Evolutionary conservation across 2,113 vertebrate species (phyloP).

Genomic region (Siniperca chuatsi): DNA sequence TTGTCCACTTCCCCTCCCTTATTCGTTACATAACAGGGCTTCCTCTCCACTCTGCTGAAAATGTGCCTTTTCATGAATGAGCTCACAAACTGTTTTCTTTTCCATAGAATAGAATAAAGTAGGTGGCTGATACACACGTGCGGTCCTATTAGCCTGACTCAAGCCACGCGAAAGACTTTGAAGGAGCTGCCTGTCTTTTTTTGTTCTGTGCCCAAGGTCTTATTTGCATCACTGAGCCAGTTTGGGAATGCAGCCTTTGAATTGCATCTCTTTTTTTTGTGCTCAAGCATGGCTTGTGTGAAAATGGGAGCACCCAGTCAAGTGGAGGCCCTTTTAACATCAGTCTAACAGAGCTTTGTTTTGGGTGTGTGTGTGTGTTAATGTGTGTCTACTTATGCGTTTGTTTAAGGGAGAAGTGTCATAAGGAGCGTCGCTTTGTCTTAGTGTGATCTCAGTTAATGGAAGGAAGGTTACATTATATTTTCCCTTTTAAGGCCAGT

Average conservation of each 20-base stretch:
- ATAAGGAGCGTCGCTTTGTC: not conserved
- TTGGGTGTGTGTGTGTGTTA: not conserved
- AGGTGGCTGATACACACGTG: not conserved
- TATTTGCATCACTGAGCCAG: slow-evolving; percentile 43
- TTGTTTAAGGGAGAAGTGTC: not conserved
- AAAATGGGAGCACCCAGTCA: slow-evolving; percentile 15
- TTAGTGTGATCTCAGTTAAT: slow-evolving; percentile 18
- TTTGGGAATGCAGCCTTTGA: slow-evolving; percentile 38
- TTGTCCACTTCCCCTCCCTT: slow-evolving; percentile 5
- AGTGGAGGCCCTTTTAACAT: slow-evolving; percentile 4
- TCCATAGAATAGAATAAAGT: slow-evolving; percentile 5
- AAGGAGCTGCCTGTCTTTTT: not conserved
- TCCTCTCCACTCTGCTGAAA: slow-evolving; percentile 44
- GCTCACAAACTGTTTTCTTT: slow-evolving; percentile 22
- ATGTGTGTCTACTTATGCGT: not conserved
- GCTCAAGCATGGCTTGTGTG: not conserved
- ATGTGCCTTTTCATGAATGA: slow-evolving; percentile 45
- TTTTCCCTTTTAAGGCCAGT: not conserved
- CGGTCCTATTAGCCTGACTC: slow-evolving; percentile 1
- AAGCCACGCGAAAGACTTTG: slow-evolving; percentile 1
- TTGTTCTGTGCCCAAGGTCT: slow-evolving; percentile 9
- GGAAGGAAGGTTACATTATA: not conserved
- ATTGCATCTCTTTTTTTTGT: not conserved
- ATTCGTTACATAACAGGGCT: slow-evolving; percentile 32
- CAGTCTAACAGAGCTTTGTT: slow-evolving; percentile 4